Evolutionary conservation across 2,113 vertebrate genomes (phyloP).

Genomic region (Stigmatopora argus): DNA sequence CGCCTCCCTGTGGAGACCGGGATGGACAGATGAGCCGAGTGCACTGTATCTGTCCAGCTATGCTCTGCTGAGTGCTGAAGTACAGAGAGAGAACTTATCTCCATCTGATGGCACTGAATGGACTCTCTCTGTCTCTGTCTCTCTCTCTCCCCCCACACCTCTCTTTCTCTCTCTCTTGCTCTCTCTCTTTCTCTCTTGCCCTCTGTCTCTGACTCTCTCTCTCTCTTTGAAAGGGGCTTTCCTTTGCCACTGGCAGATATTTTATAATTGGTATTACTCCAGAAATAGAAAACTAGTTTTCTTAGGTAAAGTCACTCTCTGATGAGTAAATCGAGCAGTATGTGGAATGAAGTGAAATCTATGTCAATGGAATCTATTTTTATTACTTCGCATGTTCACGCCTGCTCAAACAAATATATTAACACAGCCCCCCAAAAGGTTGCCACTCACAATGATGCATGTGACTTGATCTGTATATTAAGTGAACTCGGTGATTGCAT

Average conservation of each 20-base stretch:
- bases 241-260: slow-evolving; percentile 58
- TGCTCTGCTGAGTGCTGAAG: slow-evolving; percentile 56
- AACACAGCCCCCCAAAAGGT: slow-evolving; percentile 31
- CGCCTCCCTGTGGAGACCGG: slow-evolving; percentile 42
- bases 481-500: no score
- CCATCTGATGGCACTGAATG: slow-evolving; percentile 49
- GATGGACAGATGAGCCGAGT: slow-evolving; percentile 65
- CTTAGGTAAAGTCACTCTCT: slow-evolving; percentile 53
- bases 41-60: slow-evolving; percentile 62
- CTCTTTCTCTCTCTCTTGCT: slow-evolving; percentile 12
- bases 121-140: slow-evolving; percentile 13
- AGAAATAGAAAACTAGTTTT: slow-evolving; percentile 69
- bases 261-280: slow-evolving; percentile 65
- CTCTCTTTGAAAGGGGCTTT: slow-evolving; percentile 52
- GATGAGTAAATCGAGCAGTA: slow-evolving; percentile 34
- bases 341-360: slow-evolving; percentile 28
- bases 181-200: slow-evolving; percentile 26
- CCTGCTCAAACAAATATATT: neutral
- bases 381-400: slow-evolving; percentile 1
- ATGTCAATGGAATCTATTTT: slow-evolving; percentile 17
- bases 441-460: slow-evolving; percentile 37
- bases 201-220: neutral
- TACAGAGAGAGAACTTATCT: slow-evolving; percentile 56
- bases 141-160: neutral
- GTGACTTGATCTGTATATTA: neutral